phyloP scores from a whole-genome alignment of 2,888 invertebrate species.

The Xylophagus ater region DNA sequence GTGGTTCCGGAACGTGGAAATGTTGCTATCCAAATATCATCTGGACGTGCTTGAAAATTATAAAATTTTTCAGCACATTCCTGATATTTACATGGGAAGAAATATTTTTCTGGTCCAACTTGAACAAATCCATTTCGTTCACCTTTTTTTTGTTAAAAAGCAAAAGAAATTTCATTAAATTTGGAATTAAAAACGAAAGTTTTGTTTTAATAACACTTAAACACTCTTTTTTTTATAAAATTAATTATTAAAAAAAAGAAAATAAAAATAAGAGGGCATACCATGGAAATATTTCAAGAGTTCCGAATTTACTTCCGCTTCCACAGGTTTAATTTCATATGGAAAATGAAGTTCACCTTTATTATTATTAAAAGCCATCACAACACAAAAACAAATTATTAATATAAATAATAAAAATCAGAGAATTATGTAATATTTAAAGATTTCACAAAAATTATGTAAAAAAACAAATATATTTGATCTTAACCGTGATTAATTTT shows the following conservation, averaged over 20 bases:
- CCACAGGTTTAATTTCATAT: slow-evolving; percentile 46
- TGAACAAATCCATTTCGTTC: slow-evolving; percentile 62
- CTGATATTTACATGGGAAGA: slow-evolving; percentile 56
- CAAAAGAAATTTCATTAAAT: not conserved
- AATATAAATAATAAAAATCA: too few relatives aligned
- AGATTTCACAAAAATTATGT: not conserved
- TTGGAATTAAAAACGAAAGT: not conserved
- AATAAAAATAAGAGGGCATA: slow-evolving; percentile 23
- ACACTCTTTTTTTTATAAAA: not conserved
- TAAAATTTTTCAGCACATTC: slow-evolving; percentile 53
- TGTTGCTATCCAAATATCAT: slow-evolving; percentile 63
- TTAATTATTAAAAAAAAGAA: slow-evolving; percentile 1
- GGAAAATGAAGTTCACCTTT: slow-evolving; percentile 41
- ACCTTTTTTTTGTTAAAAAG: slow-evolving; percentile 37
- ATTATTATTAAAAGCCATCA: slow-evolving; percentile 29
- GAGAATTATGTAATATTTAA: not conserved
- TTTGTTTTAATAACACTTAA: not conserved
- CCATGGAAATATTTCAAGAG: slow-evolving; percentile 53
- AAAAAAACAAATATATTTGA: not conserved
- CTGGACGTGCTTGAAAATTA: slow-evolving; percentile 53
- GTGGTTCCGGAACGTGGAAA: slow-evolving; percentile 72
- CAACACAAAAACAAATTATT: too few relatives aligned
- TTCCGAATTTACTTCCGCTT: slow-evolving; percentile 43
- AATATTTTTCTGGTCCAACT: slow-evolving; percentile 62
- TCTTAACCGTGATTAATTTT: not conserved